Percentiles rank a stretch among this genome's conserved stretches.
These are phyloP conservation scores for Thymelicus acteon DNA, from an alignment of 2,888 invertebrate genomes.

Conservation along the genomic window DNA sequence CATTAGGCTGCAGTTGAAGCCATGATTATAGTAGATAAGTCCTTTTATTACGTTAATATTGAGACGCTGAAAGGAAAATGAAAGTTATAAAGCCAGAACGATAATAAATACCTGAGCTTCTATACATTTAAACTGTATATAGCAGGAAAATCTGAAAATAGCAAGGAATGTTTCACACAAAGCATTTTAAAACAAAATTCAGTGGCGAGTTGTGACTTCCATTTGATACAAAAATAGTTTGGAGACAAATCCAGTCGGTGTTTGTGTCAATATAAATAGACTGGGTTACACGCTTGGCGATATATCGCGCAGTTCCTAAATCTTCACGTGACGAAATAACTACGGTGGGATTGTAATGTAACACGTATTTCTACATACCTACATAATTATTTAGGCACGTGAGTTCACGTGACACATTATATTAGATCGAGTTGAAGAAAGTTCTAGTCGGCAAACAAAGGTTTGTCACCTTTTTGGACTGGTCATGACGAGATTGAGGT, in stretches of 20 bases:
- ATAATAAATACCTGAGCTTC: too few relatives aligned
- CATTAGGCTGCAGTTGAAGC: too few relatives aligned
- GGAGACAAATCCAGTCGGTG: slow-evolving; percentile 45
- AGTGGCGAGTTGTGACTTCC: slow-evolving; percentile 39
- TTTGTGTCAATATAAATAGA: slow-evolving; percentile 45
- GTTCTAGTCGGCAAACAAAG: slow-evolving; percentile 3
- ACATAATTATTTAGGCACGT: slow-evolving; percentile 9
- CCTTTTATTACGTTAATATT: too few relatives aligned
- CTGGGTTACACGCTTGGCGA: slow-evolving; percentile 47
- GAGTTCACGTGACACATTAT: slow-evolving; percentile 9
- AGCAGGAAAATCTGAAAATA: neutral
- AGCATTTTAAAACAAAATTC: slow-evolving; percentile 35
- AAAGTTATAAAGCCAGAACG: too few relatives aligned
- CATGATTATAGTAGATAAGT: too few relatives aligned
- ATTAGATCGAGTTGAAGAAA: neutral
- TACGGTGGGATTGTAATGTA: slow-evolving; percentile 24
- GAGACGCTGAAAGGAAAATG: too few relatives aligned
- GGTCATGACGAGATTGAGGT: too few relatives aligned
- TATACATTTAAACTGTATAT: too few relatives aligned
- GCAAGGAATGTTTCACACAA: slow-evolving; percentile 1
- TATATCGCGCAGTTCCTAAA: slow-evolving; percentile 35
- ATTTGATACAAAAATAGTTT: slow-evolving; percentile 46
- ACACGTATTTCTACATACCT: slow-evolving; percentile 7
- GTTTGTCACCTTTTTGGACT: neutral
- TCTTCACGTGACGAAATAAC: slow-evolving; percentile 30